Conservation (phyloP, 2,113 vertebrate species). For the Marcusenius ussheri region DNA sequence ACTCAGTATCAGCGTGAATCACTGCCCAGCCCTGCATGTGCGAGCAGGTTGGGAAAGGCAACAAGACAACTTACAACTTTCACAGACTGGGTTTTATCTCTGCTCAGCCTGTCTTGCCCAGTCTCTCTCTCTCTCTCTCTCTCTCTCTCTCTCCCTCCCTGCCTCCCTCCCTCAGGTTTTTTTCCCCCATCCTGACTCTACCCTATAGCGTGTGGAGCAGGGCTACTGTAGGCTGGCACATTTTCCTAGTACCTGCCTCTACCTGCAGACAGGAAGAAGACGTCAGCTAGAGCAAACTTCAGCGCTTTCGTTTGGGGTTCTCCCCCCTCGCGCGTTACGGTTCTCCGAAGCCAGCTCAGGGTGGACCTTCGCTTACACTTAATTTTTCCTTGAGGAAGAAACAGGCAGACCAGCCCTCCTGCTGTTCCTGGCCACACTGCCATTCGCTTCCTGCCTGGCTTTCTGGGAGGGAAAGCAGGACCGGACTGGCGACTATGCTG, state of each 20-base stretch:
- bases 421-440: not conserved
- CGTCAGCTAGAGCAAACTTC: not conserved
- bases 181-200: not conserved
- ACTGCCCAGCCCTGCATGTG: not conserved
- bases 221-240: not conserved
- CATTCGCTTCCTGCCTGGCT: not conserved
- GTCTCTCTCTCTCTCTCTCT: slow-evolving; percentile 14
- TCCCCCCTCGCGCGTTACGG: not conserved
- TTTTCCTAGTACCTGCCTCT: slow-evolving; percentile 28
- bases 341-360: not conserved
- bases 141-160: not conserved
- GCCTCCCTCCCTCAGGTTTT: not conserved
- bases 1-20: not conserved
- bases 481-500: not conserved
- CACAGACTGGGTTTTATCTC: not conserved
- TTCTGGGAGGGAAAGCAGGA: not conserved
- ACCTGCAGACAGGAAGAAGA: slow-evolving; percentile 19
- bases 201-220: not conserved
- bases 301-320: not conserved
- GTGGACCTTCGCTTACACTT: not conserved
- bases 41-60: not conserved
- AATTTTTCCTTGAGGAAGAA: slow-evolving; percentile 1
- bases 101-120: not conserved
- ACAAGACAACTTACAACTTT: not conserved
- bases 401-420: not conserved